These are phyloP conservation scores for Atractosteus spatula DNA, from an alignment of 2,113 vertebrate species.

Conservation along the genomic window DNA sequence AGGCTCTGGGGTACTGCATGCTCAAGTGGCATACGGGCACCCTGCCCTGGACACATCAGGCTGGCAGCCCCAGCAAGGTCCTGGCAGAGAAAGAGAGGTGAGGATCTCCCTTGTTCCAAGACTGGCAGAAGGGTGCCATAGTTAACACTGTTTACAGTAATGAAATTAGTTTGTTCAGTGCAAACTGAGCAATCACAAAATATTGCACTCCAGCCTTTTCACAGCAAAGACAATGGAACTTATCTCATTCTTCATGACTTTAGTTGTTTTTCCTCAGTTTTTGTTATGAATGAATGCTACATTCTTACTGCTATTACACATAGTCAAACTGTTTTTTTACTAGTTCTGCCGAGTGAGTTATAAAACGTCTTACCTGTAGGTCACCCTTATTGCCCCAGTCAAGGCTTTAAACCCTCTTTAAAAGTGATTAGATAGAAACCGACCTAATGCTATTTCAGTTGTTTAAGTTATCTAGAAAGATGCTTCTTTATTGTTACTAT, in stretches of 20 bases:
- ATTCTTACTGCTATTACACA: not conserved
- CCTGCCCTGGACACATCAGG: constrained; percentile 76
- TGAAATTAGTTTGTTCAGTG: not conserved
- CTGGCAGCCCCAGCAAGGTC: constrained; percentile 56
- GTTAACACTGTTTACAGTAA: no score
- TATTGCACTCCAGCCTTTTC: no score
- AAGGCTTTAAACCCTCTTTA: not conserved
- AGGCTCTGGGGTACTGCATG: constrained; percentile 89
- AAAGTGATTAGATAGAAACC: no score
- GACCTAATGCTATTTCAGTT: no score
- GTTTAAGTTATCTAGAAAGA: not conserved
- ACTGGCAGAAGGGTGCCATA: not conserved
- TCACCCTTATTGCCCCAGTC: not conserved
- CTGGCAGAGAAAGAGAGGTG: constrained; percentile 77
- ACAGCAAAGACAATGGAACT: no score
- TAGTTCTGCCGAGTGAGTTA: not conserved
- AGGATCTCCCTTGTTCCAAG: constrained; percentile 21
- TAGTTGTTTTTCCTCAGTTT: no score
- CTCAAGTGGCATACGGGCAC: constrained; percentile 77
- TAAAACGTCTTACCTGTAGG: not conserved
- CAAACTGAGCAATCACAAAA: not conserved
- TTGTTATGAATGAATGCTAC: no score
- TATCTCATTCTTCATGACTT: no score
- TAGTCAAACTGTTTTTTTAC: not conserved
- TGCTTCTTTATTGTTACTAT: not conserved